phyloP scores from a whole-genome alignment of 2,888 invertebrate genomes.

The Shargacucullia verbasci region DNA sequence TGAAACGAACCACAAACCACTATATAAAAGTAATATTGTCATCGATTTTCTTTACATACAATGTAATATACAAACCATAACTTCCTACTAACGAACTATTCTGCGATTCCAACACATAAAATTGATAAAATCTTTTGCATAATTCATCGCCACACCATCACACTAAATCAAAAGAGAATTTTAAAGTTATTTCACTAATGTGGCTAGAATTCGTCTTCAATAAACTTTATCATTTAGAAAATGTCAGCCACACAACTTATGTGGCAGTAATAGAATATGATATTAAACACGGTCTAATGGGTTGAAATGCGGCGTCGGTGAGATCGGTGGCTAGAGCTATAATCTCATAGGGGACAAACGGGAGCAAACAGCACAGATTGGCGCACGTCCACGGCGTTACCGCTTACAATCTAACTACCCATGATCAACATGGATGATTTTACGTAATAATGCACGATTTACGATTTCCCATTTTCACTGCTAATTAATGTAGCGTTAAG shows the following conservation, averaged over 20 bases:
- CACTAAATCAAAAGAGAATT: slow-evolving; percentile 31
- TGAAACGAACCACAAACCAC: not conserved
- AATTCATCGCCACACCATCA: slow-evolving; percentile 20
- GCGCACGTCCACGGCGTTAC: slow-evolving; percentile 47
- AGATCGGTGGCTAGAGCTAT: slow-evolving; percentile 42
- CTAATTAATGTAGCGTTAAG: slow-evolving; percentile 69
- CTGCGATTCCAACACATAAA: slow-evolving; percentile 21
- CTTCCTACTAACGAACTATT: slow-evolving; percentile 20
- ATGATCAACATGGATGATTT: slow-evolving; percentile 46
- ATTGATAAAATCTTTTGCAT: slow-evolving; percentile 27
- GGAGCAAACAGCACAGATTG: slow-evolving; percentile 55
- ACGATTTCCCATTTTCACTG: slow-evolving; percentile 38
- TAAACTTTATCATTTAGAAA: slow-evolving; percentile 5
- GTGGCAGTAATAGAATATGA: slow-evolving; percentile 50
- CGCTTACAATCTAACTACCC: slow-evolving; percentile 55
- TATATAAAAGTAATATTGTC: not conserved
- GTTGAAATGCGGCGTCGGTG: slow-evolving; percentile 40
- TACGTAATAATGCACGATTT: slow-evolving; percentile 55
- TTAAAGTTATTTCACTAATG: slow-evolving; percentile 29
- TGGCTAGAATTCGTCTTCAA: not conserved
- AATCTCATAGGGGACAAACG: slow-evolving; percentile 46
- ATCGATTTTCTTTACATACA: no score
- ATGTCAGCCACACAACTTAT: slow-evolving; percentile 17
- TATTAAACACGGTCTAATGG: slow-evolving; percentile 59
- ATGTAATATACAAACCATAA: slow-evolving; percentile 13